Evolutionary conservation across 2,113 vertebrate genomes (phyloP).

Genomic region (Microcebus griseorufus): DNA sequence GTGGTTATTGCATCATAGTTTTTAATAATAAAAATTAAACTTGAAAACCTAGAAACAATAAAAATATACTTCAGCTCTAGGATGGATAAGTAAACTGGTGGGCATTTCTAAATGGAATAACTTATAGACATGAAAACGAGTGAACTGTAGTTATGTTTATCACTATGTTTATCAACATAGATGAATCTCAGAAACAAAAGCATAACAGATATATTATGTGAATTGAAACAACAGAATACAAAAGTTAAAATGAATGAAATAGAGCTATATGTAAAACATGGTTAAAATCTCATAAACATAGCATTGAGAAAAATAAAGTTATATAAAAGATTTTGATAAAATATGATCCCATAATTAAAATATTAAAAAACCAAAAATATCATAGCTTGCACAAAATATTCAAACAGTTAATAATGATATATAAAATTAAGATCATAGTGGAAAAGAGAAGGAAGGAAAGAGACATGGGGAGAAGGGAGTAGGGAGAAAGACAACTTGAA

Average conservation of each 20-base stretch:
- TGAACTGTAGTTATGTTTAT: not conserved
- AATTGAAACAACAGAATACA: not conserved
- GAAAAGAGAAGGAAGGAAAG: not conserved
- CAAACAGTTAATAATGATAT: not conserved
- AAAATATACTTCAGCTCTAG: not conserved
- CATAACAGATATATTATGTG: not conserved
- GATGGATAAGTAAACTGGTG: not conserved
- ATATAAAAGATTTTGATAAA: not conserved
- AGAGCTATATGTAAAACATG: not conserved
- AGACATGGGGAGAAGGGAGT: not conserved
- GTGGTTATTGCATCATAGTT: not conserved
- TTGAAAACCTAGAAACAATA: not conserved
- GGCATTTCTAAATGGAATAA: not conserved
- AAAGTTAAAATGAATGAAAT: conserved; percentile 13
- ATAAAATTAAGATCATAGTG: not conserved
- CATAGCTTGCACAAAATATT: not conserved
- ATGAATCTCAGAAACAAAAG: not conserved
- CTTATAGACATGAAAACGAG: not conserved
- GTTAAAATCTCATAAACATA: not conserved
- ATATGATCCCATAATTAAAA: not conserved
- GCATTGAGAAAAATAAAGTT: not conserved
- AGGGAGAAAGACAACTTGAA: not conserved
- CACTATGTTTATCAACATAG: not conserved
- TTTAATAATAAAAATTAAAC: not conserved
- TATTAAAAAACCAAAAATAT: not conserved